Base-by-base conservation (phyloP, 2,888 invertebrate species). In the Seira sanloemensis region DNA sequence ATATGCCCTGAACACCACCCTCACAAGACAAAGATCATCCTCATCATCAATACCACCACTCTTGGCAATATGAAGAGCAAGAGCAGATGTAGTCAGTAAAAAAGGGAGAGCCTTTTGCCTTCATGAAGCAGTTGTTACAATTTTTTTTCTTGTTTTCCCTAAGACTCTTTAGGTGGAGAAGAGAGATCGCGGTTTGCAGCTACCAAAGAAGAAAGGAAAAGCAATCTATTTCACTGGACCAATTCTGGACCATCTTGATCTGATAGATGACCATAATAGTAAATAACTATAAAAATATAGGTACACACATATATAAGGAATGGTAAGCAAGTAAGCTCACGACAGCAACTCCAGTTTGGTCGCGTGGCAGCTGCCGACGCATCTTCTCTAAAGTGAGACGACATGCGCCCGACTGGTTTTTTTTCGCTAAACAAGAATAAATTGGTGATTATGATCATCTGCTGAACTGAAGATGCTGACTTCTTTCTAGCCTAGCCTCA, bases 341-440 rank as follows among this genome's bases (percentile, higher is more conserved):
- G 37, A n/a, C 50, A 50, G n/a, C 2, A 50, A 65, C 74, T 68
- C 68, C 68, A 73, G 81, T 76, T 81, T 62, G 85, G 85, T 82
- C 85, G 85, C 85, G 85, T 85, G 85, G 85, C 85, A 85, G 85
- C 85, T 82, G 85, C 85, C 75, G 54, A 81, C 71, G 74, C 80
- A 80, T 74, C 74, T 80, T 68, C 68, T 65, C 27, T 21, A 37
- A 74, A 26, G 46, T 26, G 18, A 76, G 37, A 68, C 74, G 80
- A 80, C 80, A 80, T 80, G 80, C 80, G 74, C 37, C 80, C 23
- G 68, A 74, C 80, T 79, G 73, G 79, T 79, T 78, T 78, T 78
- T 27, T 50, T 50, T 50, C 37, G 50, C 5, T 50, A 50, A 2
- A 16, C n/a, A 7, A 19, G 23, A 65, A 65, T 7, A 2, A 65